Conservation (phyloP, 2,888 invertebrate species). For the Byasa hedistus region DNA sequence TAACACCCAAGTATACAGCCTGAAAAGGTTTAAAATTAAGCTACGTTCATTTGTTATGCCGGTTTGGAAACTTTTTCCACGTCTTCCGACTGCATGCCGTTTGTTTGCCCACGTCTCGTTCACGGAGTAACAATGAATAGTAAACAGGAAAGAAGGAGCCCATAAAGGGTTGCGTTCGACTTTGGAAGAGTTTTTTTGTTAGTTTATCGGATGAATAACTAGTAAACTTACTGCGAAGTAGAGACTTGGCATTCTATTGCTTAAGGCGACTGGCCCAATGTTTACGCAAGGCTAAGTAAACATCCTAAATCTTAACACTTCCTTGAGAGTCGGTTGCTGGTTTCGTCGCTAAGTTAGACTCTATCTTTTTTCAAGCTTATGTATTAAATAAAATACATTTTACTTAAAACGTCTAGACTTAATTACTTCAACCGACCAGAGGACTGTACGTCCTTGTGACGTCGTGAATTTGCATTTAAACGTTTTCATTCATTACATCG, state of each 20-base stretch:
- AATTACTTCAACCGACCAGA: not conserved
- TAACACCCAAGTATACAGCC: slow-evolving; percentile 16
- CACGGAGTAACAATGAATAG: slow-evolving; percentile 8
- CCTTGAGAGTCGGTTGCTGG: too few species aligned
- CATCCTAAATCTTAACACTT: too few species aligned
- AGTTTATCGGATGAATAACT: too few species aligned
- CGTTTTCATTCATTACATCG: not conserved
- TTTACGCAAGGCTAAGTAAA: too few species aligned
- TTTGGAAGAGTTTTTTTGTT: not conserved
- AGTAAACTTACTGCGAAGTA: too few species aligned
- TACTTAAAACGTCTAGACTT: not conserved
- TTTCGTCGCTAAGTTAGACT: too few species aligned
- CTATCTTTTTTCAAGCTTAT: too few species aligned
- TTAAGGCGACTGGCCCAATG: not conserved
- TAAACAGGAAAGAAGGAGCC: not conserved
- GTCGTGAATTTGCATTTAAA: not conserved
- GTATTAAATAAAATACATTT: too few species aligned
- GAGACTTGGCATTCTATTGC: not conserved
- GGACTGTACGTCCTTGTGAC: not conserved
- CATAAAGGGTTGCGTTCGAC: not conserved
- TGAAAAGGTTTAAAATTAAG: slow-evolving; percentile 26
- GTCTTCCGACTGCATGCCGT: slow-evolving; percentile 11
- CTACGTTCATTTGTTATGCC: slow-evolving; percentile 23
- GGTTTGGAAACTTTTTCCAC: slow-evolving; percentile 19
- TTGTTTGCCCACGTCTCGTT: slow-evolving; percentile 15